These are phyloP conservation scores for Ptilorrhoa leucosticta DNA, from an alignment of 2,113 vertebrate species.

Conservation along the genomic window DNA sequence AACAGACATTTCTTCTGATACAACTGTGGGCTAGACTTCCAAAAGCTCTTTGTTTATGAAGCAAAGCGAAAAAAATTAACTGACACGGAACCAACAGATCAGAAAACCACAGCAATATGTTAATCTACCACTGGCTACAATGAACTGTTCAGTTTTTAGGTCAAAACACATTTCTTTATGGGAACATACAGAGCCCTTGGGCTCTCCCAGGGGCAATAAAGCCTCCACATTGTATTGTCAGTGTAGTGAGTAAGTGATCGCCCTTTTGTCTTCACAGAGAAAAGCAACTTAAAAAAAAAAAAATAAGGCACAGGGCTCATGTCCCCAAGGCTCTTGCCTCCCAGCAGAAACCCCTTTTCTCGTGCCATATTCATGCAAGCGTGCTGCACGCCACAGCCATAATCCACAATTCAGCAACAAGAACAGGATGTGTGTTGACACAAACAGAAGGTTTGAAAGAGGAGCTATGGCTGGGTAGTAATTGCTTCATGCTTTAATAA, in stretches of 20 bases:
- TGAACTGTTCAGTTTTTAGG: neutral
- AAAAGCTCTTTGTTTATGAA: neutral
- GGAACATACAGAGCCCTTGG: neutral
- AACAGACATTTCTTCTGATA: neutral
- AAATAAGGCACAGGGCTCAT: neutral
- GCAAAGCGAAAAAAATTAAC: neutral
- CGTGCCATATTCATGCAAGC: neutral
- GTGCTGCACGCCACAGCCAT: neutral
- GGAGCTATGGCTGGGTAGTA: accelerated
- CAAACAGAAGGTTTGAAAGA: neutral
- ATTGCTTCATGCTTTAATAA: neutral
- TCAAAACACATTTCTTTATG: neutral
- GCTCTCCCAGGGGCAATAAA: neutral
- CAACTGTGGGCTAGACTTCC: neutral
- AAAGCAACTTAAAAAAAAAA: neutral
- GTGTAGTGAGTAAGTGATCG: neutral
- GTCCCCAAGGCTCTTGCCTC: neutral
- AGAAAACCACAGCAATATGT: neutral
- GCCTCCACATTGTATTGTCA: neutral
- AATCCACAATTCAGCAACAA: neutral
- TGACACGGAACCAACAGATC: neutral
- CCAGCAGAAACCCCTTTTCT: neutral
- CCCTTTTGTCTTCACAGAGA: neutral
- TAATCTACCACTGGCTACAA: neutral
- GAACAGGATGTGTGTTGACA: neutral